Base-by-base conservation (phyloP, 53 echinoderm and acorn worm species). In the Luidia sarsii region DNA sequence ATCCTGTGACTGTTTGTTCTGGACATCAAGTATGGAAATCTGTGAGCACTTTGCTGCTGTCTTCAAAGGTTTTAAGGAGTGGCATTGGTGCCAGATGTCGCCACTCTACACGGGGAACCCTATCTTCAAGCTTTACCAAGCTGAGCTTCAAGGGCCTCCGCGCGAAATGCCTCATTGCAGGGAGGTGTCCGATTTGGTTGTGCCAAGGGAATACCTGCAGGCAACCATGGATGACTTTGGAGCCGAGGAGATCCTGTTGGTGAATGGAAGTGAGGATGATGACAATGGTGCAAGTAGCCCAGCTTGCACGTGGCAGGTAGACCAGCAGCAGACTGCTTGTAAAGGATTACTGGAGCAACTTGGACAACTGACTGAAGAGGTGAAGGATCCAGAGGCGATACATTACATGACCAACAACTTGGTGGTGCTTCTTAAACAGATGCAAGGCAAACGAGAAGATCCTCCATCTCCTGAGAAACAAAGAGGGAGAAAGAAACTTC, bases 31-130 rank as follows among this genome's bases (percentile, higher is more conserved):
- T 7, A 61, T 46, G 64, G 67, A 85, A 50, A 68, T 85, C 32
- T 90, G 90, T 27, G 38, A 85, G 25, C 90, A 90, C 69, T 90
- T 90, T 16, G 79, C 81, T 41, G 82, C 82, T 33, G 61, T 90
- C 45, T 90, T 90, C 50, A 67, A 59, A 25, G 41, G 73, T 29
- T 80, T 57, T 1, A 11, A 28, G 24, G 75, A 57, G 13, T 90
- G 86, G 85, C 68, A 69, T 7, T 90, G 90, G 90, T 80, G 79
- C 34, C 73, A 74, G 68, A 82, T 90, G 7, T 68, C 85, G 29
- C 57, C 81, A 21, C 18, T 67, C 32, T 90, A 82, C 63, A 75
- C 54, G 20, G 68, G 82, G 14, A 85, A 90, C 48, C 86, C 82
- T 1, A 67, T 90, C 64, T 90, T 90, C 43, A 51, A 46, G 38